Percentiles rank a stretch among this genome's conserved stretches.
Evolutionary conservation across 2,113 vertebrate genomes (phyloP).

Genomic region (Mirounga angustirostris): DNA sequence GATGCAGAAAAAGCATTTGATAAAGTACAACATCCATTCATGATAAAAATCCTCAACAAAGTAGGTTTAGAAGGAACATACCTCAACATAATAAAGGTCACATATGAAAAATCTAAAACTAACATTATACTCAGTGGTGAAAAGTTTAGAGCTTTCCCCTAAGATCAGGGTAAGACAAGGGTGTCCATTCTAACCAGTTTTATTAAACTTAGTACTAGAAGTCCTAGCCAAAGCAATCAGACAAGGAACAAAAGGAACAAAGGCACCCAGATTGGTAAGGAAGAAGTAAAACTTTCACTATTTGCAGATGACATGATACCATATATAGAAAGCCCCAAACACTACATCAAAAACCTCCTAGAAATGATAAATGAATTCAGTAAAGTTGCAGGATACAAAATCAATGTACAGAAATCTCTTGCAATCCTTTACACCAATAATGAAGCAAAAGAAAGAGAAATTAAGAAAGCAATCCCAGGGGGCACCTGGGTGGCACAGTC

Average conservation of each 20-base stretch:
- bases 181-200: not conserved
- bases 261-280: not conserved
- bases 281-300: not conserved
- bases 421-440: not conserved
- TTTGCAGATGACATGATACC: not conserved
- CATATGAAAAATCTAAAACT: not conserved
- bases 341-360: not conserved
- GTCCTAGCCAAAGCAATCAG: not conserved
- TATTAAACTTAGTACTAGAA: not conserved
- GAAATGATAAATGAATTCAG: not conserved
- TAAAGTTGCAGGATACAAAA: not conserved
- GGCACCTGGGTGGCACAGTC: no score
- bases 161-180: not conserved
- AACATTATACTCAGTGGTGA: not conserved
- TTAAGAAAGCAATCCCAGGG: not conserved
- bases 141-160: not conserved
- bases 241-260: not conserved
- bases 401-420: not conserved
- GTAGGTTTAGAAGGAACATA: not conserved
- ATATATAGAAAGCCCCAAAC: not conserved
- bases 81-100: not conserved
- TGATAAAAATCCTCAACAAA: not conserved
- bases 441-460: not conserved
- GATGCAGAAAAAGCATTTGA: not conserved
- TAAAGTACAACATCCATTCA: not conserved